Percentiles rank a stretch among this genome's conserved stretches.
These are phyloP conservation scores for Megalonaias nervosa DNA, from an alignment of 1,140 invertebrate genomes.

Conservation along the genomic window DNA sequence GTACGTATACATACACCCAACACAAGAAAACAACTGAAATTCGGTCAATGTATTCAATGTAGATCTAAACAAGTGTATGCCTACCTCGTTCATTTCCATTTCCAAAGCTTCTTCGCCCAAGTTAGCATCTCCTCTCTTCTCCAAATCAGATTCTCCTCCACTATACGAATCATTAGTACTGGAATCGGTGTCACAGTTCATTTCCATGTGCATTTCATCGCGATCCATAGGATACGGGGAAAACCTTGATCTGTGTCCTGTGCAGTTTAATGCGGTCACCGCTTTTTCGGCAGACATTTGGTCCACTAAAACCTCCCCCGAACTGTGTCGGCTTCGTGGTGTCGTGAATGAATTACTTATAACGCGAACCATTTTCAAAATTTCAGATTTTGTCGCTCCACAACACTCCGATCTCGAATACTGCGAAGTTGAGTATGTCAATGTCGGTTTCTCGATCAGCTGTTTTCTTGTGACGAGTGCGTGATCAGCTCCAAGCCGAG, in stretches of 20 bases:
- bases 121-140: conserved; percentile 7
- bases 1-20: no score
- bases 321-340: conserved; percentile 53
- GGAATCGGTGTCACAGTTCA: conserved; percentile 27
- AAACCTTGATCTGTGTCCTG: neutral
- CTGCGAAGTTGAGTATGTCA: no score
- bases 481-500: no score
- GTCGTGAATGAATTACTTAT: conserved; percentile 53
- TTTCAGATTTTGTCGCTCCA: no score
- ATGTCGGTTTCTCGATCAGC: no score
- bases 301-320: conserved; percentile 50
- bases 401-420: no score
- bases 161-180: conserved; percentile 32
- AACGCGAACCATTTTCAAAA: conserved; percentile 49
- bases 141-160: conserved; percentile 24
- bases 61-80: neutral
- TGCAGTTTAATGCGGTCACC: conserved; percentile 22
- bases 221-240: no score
- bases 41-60: conserved; percentile 37
- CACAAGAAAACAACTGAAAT: neutral
- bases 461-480: no score
- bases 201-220: conserved; percentile 6
- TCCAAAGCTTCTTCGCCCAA: neutral
- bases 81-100: conserved; percentile 15
- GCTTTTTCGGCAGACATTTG: conserved; percentile 43